Evolutionary conservation across 2,113 vertebrate genomes (phyloP).

Genomic region (Spheniscus mendiculus): DNA sequence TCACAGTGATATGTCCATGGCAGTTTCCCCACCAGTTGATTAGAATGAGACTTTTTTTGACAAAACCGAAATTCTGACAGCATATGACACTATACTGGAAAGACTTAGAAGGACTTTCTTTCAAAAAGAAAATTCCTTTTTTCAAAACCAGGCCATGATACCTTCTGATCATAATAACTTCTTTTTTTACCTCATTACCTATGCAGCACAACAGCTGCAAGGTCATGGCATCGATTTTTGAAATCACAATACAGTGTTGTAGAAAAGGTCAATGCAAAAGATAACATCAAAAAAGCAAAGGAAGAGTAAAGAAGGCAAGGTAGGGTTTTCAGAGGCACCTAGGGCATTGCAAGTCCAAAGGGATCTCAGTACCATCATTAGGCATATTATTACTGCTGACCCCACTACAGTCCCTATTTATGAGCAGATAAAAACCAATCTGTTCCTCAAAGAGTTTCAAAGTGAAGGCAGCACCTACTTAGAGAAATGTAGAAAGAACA

Average conservation of each 20-base stretch:
- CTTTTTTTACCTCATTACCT: neutral
- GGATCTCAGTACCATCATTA: neutral
- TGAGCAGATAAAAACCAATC: neutral
- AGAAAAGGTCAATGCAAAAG: neutral
- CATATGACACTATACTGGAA: neutral
- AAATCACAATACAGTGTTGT: neutral
- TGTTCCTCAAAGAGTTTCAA: neutral
- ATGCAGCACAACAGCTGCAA: neutral
- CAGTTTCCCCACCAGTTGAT: neutral
- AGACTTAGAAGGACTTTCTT: neutral
- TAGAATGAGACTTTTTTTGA: neutral
- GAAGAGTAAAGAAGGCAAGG: neutral
- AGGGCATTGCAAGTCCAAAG: neutral
- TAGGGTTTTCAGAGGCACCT: neutral
- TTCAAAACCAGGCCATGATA: neutral
- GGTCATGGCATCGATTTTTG: neutral
- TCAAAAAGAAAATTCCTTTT: neutral
- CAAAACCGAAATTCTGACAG: neutral
- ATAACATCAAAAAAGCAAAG: neutral
- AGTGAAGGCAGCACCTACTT: neutral
- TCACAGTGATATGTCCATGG: rapidly evolving
- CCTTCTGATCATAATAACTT: neutral
- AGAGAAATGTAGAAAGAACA: neutral
- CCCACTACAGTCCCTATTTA: neutral
- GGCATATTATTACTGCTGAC: neutral